Base-by-base conservation (phyloP, 1,140 invertebrate genomes). In the Magallana gigas region DNA sequence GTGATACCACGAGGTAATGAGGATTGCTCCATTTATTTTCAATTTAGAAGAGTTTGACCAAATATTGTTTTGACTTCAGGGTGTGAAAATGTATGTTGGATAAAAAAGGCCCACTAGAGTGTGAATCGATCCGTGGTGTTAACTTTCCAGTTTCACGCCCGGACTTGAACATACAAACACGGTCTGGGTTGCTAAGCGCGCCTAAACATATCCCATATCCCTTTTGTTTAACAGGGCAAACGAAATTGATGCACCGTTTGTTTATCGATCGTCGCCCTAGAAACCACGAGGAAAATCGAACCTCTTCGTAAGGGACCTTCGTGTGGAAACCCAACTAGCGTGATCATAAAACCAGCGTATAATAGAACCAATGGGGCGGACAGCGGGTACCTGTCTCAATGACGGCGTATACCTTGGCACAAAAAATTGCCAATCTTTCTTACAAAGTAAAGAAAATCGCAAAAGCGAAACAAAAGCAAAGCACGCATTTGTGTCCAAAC, bases 211-310 rank as follows among this genome's bases (percentile, higher is more conserved):
- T 82, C 85, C 80, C 18, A 57, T 80, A 62, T 64, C 36, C 85
- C 59, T 57, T 87, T 87, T 82, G 76, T 87, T 87, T 59, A 62
- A 60, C 29, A 14, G 76, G 81, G 23, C 71, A 56, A 87, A 59
- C 59, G 59, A 87, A 87, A 82, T 82, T 60, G 80, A 82, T 82
- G 76, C 85, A 68, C 85, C 83, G 58, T 87, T 87, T 87, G 85
- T 87, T 87, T 87, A 87, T 83, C 59, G 76, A 87, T 82, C 62
- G 85, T 87, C 68, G 58, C 85, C 59, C 59, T 87, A 64, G 85
- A 82, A 87, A 87, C 80, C 18, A 59, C n/a, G 81, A 48, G 76
- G 48, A 87, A 87, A 81, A 87, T 87, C 81, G 83, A 84, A 84
- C 83, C 83, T 59, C 68, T 76, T 76, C 68, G 36, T 76, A 76